phyloP scores from a whole-genome alignment of 2,113 vertebrate genomes.

The Scomber colias region DNA sequence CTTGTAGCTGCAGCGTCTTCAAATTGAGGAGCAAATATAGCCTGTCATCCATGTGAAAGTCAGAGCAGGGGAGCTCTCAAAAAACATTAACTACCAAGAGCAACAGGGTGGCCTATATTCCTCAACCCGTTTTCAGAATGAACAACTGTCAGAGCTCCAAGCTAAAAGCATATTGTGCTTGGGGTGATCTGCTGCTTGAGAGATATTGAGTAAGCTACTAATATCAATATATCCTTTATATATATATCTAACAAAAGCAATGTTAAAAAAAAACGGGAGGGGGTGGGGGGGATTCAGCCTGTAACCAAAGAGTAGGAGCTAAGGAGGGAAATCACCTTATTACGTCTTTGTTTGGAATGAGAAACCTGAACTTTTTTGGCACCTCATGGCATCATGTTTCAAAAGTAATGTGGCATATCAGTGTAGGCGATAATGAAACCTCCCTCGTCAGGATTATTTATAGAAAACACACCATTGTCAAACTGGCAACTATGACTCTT shows the following conservation, averaged over 20 bases:
- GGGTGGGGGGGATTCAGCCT: not conserved
- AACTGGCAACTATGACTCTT: not conserved
- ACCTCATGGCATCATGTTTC: not conserved
- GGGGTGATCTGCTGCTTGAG: not conserved
- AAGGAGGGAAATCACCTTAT: slow-evolving; percentile 6
- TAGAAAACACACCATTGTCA: not conserved
- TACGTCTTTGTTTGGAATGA: not conserved
- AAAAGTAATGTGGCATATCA: not conserved
- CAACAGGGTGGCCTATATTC: not conserved
- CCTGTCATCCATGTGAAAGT: slow-evolving; percentile 53
- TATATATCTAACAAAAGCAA: not conserved
- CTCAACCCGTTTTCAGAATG: not conserved
- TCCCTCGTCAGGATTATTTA: not conserved
- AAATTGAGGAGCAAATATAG: slow-evolving; percentile 72
- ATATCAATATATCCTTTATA: not conserved
- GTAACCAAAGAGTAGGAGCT: not conserved
- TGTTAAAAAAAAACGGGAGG: not conserved
- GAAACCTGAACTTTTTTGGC: not conserved
- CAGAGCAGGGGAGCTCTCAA: slow-evolving; percentile 36
- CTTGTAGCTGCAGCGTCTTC: slow-evolving; percentile 61
- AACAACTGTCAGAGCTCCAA: not conserved
- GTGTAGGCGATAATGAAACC: too few relatives aligned
- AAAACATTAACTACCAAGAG: not conserved
- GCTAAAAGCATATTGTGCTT: not conserved
- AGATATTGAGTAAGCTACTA: not conserved